Evolutionary conservation across 1,140 invertebrate species (phyloP).

Genomic region (Drusus annulatus): DNA sequence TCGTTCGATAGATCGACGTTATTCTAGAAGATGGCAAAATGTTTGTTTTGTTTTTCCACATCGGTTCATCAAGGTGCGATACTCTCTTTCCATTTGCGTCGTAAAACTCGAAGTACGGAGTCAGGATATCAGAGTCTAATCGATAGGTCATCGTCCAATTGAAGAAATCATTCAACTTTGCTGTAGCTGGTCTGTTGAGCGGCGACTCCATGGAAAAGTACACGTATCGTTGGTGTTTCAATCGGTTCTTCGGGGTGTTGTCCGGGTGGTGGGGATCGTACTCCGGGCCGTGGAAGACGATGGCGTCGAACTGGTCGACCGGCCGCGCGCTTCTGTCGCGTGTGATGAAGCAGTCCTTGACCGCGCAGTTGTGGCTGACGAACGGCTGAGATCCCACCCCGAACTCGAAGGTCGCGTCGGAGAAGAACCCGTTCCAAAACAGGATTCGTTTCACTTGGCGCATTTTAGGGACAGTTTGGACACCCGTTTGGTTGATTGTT

Average conservation of each 20-base stretch:
- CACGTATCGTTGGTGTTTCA: constrained; percentile 42
- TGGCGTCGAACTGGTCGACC: constrained; percentile 64
- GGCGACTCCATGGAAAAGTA: constrained; percentile 60
- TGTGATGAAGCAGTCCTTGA: constrained; percentile 47
- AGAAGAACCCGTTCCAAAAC: constrained; percentile 53
- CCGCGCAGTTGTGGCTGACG: constrained; percentile 38
- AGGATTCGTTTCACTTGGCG: constrained; percentile 34
- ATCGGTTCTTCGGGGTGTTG: background rate
- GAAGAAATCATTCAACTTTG: constrained; percentile 63
- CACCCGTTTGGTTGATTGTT: no score
- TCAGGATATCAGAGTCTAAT: constrained; percentile 75
- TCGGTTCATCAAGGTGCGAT: constrained; percentile 54
- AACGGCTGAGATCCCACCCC: constrained; percentile 44
- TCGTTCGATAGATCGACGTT: constrained; percentile 51
- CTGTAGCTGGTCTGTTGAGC: constrained; percentile 60
- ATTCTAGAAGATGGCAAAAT: background rate
- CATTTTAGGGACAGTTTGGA: no score
- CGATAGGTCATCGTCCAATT: constrained; percentile 77
- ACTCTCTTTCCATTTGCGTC: constrained; percentile 58
- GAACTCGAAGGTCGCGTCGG: constrained; percentile 35
- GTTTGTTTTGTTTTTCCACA: constrained; percentile 23
- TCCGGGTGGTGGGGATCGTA: background rate
- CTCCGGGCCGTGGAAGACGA: constrained; percentile 61
- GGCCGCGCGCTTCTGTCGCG: constrained; percentile 16
- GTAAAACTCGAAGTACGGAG: constrained; percentile 73